Conservation (phyloP, 2,888 invertebrate species). For the Homarus gammarus region DNA sequence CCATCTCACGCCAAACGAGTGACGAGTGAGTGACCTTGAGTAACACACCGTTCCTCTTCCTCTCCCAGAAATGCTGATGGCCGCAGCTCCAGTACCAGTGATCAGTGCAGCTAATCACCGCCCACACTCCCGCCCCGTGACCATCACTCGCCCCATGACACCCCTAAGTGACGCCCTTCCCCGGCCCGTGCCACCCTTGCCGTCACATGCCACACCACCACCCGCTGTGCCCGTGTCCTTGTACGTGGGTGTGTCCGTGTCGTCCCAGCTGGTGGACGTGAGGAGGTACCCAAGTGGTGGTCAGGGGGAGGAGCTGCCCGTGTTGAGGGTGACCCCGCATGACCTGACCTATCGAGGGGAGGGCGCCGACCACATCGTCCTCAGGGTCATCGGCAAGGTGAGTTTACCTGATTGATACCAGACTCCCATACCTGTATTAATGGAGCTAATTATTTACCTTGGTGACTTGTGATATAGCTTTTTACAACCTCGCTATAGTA, state of each 20-base stretch:
- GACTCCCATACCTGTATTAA: too few species aligned
- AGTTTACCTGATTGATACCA: too few species aligned
- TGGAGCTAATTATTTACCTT: too few species aligned
- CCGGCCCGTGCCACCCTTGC: background rate
- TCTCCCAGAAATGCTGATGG: conserved; percentile 39
- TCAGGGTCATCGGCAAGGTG: conserved; percentile 8
- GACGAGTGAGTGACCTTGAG: too few species aligned
- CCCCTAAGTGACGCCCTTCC: background rate
- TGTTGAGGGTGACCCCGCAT: conserved; percentile 11
- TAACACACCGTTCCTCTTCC: too few species aligned
- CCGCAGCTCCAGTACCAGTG: conserved; percentile 12
- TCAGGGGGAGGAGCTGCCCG: background rate
- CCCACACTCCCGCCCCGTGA: background rate
- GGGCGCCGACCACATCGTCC: conserved; percentile 49
- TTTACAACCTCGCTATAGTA: too few species aligned
- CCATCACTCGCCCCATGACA: too few species aligned
- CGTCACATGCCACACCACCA: background rate
- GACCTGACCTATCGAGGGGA: conserved; percentile 50
- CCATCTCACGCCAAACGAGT: too few species aligned
- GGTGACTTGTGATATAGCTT: too few species aligned
- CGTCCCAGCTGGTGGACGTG: background rate
- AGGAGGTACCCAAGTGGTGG: background rate
- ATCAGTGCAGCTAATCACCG: too few species aligned
- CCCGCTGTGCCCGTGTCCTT: background rate
- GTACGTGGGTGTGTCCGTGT: too few species aligned